A percentile compares a stretch with the other conserved stretches of the same genome.
phyloP scores from a whole-genome alignment of 2,888 invertebrate species.

The Ectemnius continuus region DNA sequence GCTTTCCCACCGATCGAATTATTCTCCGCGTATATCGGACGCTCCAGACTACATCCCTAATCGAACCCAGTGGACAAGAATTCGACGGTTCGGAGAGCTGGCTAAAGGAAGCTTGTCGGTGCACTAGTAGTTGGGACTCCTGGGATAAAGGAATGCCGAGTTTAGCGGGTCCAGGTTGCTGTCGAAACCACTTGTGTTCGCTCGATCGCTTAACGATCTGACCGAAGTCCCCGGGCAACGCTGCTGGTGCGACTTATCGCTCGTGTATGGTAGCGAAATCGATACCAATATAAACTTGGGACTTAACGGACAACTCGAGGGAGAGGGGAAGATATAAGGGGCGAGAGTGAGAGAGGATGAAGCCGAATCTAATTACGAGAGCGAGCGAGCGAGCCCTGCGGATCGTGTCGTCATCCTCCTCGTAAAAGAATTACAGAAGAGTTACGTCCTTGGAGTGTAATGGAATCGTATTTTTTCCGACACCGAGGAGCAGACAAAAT shows the following conservation, averaged over 20 bases:
- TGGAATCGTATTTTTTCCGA: constrained; percentile 36
- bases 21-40: too few species aligned
- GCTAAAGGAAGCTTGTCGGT: too few species aligned
- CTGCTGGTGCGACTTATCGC: constrained; percentile 26
- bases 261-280: constrained; percentile 19
- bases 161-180: too few species aligned
- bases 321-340: too few species aligned
- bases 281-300: constrained; percentile 40
- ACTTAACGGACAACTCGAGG: not conserved
- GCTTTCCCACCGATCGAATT: too few species aligned
- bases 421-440: constrained; percentile 52
- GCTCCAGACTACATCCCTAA: too few species aligned
- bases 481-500: constrained; percentile 31
- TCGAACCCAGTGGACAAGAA: too few species aligned
- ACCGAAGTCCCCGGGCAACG: not conserved
- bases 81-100: too few species aligned
- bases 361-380: constrained; percentile 55
- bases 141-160: too few species aligned
- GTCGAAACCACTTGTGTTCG: too few species aligned
- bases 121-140: too few species aligned
- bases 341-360: not conserved
- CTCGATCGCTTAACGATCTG: too few species aligned
- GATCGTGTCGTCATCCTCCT: constrained; percentile 32
- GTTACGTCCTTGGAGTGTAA: constrained; percentile 42
- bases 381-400: constrained; percentile 33